Evolutionary conservation across 2,888 invertebrate genomes (phyloP).

Genomic region (Lydus trimaculatus): DNA sequence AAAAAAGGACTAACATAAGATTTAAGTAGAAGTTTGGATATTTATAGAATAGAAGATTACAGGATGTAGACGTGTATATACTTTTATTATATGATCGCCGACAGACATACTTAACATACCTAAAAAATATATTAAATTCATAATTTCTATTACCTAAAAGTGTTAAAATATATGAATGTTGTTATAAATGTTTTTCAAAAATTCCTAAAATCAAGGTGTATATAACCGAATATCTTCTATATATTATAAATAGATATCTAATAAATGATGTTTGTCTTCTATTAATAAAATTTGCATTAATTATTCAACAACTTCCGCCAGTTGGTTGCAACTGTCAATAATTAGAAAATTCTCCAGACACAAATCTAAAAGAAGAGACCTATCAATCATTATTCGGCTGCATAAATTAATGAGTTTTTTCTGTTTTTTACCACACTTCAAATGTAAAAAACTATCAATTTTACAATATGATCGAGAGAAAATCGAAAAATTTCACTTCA

Average conservation of each 20-base stretch:
- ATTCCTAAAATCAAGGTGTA: background rate
- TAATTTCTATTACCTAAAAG: background rate
- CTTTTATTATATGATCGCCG: constrained; percentile 31
- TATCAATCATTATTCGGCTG: no score
- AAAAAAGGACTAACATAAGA: constrained; percentile 26
- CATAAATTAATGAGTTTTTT: no score
- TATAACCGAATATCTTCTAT: background rate
- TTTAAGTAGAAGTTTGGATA: constrained; percentile 27
- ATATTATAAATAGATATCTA: background rate
- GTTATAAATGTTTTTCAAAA: constrained; percentile 10
- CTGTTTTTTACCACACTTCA: no score
- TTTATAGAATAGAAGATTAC: constrained; percentile 34
- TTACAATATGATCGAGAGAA: no score
- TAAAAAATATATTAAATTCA: background rate
- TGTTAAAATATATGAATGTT: constrained; percentile 13
- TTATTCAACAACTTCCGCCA: constrained; percentile 20
- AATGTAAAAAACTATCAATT: no score
- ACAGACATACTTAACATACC: constrained; percentile 21
- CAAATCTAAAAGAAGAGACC: no score
- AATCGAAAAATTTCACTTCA: background rate
- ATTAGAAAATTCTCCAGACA: background rate
- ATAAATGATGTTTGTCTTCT: background rate
- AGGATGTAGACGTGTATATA: constrained; percentile 31
- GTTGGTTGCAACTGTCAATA: constrained; percentile 14
- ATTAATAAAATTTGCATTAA: constrained; percentile 2